Conservation (phyloP, 2,888 invertebrate genomes). For the Ormyrus pomaceus region DNA sequence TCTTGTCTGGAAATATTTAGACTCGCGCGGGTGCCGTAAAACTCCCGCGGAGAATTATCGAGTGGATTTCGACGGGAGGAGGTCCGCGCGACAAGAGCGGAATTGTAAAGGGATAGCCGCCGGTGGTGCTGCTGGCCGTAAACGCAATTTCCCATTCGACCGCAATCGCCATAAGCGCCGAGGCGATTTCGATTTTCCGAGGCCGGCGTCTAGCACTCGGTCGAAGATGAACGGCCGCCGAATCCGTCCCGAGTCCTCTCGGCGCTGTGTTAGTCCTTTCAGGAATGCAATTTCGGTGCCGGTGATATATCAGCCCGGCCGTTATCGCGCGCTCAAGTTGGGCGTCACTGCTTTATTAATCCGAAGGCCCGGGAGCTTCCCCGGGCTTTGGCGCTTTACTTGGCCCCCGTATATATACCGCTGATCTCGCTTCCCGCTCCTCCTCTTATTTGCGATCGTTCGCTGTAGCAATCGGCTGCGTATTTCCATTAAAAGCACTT, state of each 20-base stretch:
- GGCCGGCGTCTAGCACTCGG: background rate
- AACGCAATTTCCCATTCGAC: conserved; percentile 52
- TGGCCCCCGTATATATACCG: conserved; percentile 6
- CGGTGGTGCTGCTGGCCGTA: background rate
- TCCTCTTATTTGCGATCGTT: too few species aligned
- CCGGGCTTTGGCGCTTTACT: conserved; percentile 16
- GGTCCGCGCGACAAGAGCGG: conserved; percentile 37
- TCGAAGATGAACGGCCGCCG: conserved; percentile 51
- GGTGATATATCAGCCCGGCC: conserved; percentile 65
- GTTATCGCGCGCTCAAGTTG: conserved; percentile 61
- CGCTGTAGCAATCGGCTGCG: too few species aligned
- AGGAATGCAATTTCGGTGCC: conserved; percentile 67
- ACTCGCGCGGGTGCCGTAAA: conserved; percentile 20
- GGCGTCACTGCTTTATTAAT: conserved; percentile 69
- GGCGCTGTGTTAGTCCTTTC: conserved; percentile 36
- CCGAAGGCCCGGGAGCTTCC: conserved; percentile 57
- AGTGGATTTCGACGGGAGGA: conserved; percentile 19
- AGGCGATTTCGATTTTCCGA: conserved; percentile 52
- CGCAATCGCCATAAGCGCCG: conserved; percentile 54
- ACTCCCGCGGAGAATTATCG: conserved; percentile 48
- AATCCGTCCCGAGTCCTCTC: conserved; percentile 37
- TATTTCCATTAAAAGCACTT: conserved; percentile 7
- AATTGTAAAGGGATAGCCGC: conserved; percentile 39
- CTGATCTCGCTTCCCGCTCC: conserved; percentile 28
- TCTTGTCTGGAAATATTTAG: conserved; percentile 24